A percentile compares a stretch with the other conserved stretches of the same genome.
phyloP scores from a whole-genome alignment of 2,797 vertebrate genomes.

The Alca torda region DNA sequence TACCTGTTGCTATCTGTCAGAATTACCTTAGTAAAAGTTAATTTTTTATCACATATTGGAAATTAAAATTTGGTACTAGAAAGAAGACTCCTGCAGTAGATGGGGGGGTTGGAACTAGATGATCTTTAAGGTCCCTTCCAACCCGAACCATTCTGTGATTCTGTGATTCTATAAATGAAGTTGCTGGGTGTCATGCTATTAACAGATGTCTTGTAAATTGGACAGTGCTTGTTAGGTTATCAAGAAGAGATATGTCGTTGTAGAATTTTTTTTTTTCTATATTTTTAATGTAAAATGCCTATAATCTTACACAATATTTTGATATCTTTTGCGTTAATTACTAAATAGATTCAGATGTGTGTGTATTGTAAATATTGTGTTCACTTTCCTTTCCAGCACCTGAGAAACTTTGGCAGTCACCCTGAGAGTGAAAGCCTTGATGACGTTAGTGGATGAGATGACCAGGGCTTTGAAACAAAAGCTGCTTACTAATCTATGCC shows the following conservation, averaged over 20 bases:
- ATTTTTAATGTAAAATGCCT: background rate
- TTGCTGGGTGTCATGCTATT: background rate
- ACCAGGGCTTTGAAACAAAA: background rate
- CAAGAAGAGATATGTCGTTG: rapidly evolving
- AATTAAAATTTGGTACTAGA: background rate
- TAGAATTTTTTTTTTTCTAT: background rate
- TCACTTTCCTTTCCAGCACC: background rate
- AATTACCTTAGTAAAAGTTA: background rate
- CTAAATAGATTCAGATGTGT: background rate
- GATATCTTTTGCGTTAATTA: background rate
- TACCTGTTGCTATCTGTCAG: background rate
- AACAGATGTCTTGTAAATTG: background rate
- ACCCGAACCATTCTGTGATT: too few relatives aligned
- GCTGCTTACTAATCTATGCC: rapidly evolving
- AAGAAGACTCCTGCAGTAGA: background rate
- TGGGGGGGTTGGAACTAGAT: too few relatives aligned
- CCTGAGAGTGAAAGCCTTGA: background rate
- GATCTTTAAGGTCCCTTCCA: too few relatives aligned
- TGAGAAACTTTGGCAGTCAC: background rate
- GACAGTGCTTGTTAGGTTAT: background rate
- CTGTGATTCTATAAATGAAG: background rate
- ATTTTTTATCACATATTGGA: background rate
- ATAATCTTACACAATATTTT: background rate
- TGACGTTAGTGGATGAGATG: rapidly evolving
- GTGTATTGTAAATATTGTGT: background rate